Evolutionary conservation across 1,140 invertebrate genomes (phyloP).

Genomic region (Musca domestica): DNA sequence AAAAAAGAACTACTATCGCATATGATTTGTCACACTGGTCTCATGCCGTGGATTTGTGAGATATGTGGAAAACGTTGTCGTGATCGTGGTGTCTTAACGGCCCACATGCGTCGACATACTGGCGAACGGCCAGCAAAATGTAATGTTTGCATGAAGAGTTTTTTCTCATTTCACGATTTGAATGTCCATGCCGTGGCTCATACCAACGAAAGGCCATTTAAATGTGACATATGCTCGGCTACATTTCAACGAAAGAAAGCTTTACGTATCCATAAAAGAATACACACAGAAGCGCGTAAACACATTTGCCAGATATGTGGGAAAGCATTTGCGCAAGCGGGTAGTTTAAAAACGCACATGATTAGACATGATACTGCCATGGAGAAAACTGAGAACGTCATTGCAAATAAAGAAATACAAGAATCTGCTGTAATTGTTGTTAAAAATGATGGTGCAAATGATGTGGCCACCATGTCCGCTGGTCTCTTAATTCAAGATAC

Average conservation of each 20-base stretch:
- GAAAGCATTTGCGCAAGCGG: conserved; percentile 6
- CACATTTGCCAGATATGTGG: conserved; percentile 14
- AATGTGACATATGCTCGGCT: conserved; percentile 55
- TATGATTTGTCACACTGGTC: conserved; percentile 42
- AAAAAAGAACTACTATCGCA: conserved; percentile 42
- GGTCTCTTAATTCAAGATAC: too few relatives aligned
- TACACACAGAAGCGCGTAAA: neutral
- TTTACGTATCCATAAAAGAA: conserved; percentile 12
- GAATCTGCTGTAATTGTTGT: neutral
- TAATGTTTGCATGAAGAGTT: conserved; percentile 13
- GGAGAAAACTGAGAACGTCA: too few relatives aligned
- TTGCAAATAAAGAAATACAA: too few relatives aligned
- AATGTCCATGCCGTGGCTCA: conserved; percentile 54
- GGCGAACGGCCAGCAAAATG: conserved; percentile 70
- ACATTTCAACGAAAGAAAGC: conserved; percentile 47
- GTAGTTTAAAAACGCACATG: conserved; percentile 56
- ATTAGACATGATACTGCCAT: conserved; percentile 49
- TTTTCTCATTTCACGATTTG: conserved; percentile 39
- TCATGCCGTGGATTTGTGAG: conserved; percentile 45
- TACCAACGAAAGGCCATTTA: conserved; percentile 56
- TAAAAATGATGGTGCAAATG: neutral
- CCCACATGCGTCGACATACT: conserved; percentile 68
- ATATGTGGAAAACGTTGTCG: conserved; percentile 41
- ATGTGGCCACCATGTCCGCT: neutral
- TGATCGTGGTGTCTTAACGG: conserved; percentile 57